Base-by-base conservation (phyloP, 2,797 vertebrate species). In the Notamacropus eugenii region DNA sequence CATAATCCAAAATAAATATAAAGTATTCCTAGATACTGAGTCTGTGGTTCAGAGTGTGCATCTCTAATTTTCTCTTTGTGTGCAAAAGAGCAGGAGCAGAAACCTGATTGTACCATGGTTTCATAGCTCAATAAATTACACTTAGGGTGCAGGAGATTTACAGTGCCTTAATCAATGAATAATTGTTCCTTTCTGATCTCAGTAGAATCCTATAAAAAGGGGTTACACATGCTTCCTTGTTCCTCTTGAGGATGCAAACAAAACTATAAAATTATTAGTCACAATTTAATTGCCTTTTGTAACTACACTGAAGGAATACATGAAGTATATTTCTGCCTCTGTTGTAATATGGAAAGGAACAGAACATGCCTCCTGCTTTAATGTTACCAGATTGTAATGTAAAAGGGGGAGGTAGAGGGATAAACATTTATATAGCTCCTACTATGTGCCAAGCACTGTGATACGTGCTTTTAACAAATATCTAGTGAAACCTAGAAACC, bases 101-200 rank as follows among this genome's bases (percentile, higher is more conserved):
- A 93, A 93, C 91, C 59, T 93, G 57, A 96, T 92, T 93, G 24
- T 54, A 58, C 54, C 54, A 14, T 90, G 87, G 4, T 97, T 98
- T 97, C 92, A 94, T 91, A 97, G 96, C 11, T 94, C 62, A 90
- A 95, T 97, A 34, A 95, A 98, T 93, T 92, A 40, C 8, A 55
- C 93, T 96, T 67, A 46, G 28, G 46, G 0, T 97, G 57, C n/a
- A 94, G 54, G 27, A 92, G 96, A 96, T 95, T 97, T 96, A 91
- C 91, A 97, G 0, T 95, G 54, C 87, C 54, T 52, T 97, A 95
- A 97, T 97, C 95, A 97, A 95, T 96, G 93, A 96, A 96, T 97
- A 96, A 97, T 97, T 98, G 90, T 91, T 97, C 74, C 40, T 98
- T 97, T 97, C 34, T 96, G 92, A 93, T 96, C 3, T 92, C 96